Conservation (phyloP, 2,888 invertebrate species). For the Ceratothoa steindachneri region DNA sequence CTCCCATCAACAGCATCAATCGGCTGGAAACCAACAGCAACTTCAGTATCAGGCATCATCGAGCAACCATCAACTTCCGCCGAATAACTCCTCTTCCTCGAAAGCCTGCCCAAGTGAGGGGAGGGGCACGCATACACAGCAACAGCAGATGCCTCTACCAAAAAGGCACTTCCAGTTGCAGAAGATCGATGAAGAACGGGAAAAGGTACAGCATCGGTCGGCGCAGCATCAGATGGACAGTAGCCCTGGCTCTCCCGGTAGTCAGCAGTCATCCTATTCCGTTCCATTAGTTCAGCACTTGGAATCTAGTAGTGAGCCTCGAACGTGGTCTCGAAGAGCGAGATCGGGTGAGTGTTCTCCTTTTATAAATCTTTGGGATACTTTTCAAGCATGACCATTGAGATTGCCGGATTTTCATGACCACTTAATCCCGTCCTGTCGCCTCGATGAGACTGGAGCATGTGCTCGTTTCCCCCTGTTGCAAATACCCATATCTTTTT, state of each 20-base stretch:
- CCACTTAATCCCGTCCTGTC: too few relatives aligned
- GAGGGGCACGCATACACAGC: background rate
- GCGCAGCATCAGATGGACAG: constrained; percentile 6
- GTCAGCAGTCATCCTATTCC: constrained; percentile 21
- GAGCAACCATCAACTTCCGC: background rate
- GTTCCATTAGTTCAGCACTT: constrained; percentile 22
- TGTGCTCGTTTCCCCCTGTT: too few relatives aligned
- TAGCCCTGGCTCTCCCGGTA: constrained; percentile 20
- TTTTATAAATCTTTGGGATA: too few relatives aligned
- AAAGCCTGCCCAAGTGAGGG: background rate
- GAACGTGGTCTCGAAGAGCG: constrained; percentile 28
- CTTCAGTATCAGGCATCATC: constrained; percentile 6
- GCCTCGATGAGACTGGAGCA: too few relatives aligned
- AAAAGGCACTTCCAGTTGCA: constrained; percentile 8
- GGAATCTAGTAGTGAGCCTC: constrained; percentile 29
- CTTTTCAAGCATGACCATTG: too few relatives aligned
- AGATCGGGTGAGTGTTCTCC: constrained; percentile 32
- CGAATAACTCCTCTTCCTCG: background rate
- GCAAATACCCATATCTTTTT: too few relatives aligned
- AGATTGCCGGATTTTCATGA: too few relatives aligned
- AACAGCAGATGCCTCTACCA: constrained; percentile 13
- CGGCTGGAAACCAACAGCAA: constrained; percentile 8
- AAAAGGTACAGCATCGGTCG: constrained; percentile 10
- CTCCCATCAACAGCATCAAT: constrained; percentile 5
- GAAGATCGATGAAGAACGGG: constrained; percentile 3